phyloP scores from a whole-genome alignment of 1,140 invertebrate species.

The Dendrolimus kikuchii region DNA sequence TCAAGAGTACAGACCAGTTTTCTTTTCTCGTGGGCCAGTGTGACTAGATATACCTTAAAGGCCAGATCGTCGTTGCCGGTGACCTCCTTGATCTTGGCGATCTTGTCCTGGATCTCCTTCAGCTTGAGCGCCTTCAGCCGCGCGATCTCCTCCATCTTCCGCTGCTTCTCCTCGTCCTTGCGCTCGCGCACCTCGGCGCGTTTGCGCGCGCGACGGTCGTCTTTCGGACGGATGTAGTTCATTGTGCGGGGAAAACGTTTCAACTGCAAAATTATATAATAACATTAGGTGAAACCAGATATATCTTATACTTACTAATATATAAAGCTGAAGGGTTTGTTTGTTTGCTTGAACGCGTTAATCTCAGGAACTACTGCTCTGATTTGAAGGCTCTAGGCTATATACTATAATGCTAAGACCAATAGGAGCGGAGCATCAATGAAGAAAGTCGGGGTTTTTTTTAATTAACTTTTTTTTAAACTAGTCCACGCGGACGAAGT shows the following conservation, averaged over 20 bases:
- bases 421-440: too few species aligned
- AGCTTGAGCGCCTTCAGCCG: slow-evolving; percentile 89
- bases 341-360: too few species aligned
- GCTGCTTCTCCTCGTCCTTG: slow-evolving; percentile 87
- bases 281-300: too few species aligned
- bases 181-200: slow-evolving; percentile 82
- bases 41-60: slow-evolving; percentile 70
- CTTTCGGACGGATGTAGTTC: slow-evolving; percentile 85
- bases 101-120: slow-evolving; percentile 93
- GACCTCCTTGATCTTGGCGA: slow-evolving; percentile 90
- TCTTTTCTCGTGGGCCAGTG: too few species aligned
- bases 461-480: too few species aligned
- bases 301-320: background rate
- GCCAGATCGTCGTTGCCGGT: slow-evolving; percentile 83
- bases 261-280: slow-evolving; percentile 73
- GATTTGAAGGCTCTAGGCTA: too few species aligned
- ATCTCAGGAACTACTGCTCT: too few species aligned
- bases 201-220: slow-evolving; percentile 85
- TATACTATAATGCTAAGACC: too few species aligned
- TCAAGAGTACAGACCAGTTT: too few species aligned
- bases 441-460: too few species aligned
- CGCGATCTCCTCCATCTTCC: slow-evolving; percentile 90
- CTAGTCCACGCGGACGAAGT: too few species aligned
- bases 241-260: slow-evolving; percentile 93
- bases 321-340: background rate